Percentiles rank a stretch among this genome's conserved stretches.
These are phyloP conservation scores for Eubasilissa splendida DNA, from an alignment of 2,888 invertebrate genomes.

Conservation along the genomic window DNA sequence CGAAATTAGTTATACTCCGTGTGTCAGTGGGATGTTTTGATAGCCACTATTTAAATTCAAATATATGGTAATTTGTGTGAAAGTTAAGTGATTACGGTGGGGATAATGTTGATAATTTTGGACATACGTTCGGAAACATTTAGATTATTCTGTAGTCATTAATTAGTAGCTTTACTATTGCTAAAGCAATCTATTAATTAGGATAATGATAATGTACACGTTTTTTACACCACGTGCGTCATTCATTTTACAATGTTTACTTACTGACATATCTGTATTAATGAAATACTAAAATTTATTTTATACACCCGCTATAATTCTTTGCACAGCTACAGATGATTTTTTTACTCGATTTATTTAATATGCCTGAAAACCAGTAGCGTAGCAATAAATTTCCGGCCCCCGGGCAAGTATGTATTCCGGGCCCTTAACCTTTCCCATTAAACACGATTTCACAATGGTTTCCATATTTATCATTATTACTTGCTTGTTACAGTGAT, in stretches of 20 bases:
- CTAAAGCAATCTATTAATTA: slow-evolving; percentile 2
- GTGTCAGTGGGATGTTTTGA: neutral
- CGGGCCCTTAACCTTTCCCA: no score
- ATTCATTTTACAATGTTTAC: neutral
- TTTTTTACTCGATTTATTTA: no score
- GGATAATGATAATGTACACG: neutral
- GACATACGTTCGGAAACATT: neutral
- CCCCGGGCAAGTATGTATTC: no score
- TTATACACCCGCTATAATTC: no score
- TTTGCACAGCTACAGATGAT: no score
- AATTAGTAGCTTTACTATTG: neutral
- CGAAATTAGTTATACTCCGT: no score
- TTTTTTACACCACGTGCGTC: neutral
- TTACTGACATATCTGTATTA: neutral
- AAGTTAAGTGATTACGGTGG: neutral
- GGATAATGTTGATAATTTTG: slow-evolving; percentile 4
- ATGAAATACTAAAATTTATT: neutral
- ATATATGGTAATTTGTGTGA: slow-evolving; percentile 4
- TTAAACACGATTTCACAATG: no score
- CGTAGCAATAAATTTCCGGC: no score
- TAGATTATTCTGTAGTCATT: neutral
- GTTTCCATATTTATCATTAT: no score
- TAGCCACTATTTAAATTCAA: slow-evolving; percentile 13
- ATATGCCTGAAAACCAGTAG: no score
- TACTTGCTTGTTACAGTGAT: no score